A percentile compares a stretch with the other conserved stretches of the same genome.
Conservation (phyloP, 1,140 invertebrate genomes). For the Cepaea nemoralis region DNA sequence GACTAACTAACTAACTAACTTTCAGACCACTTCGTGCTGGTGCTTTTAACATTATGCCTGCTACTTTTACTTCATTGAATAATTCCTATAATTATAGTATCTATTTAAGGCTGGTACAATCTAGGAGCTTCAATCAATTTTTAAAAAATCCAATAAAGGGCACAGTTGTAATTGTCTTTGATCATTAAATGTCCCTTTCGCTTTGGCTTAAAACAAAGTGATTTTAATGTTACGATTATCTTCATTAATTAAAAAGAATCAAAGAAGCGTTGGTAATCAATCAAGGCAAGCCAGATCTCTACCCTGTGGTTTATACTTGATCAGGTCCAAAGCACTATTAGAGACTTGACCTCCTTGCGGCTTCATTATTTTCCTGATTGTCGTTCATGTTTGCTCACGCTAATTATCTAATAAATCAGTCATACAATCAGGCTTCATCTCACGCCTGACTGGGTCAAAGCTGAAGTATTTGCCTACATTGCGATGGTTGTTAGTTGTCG, state of each 20-base stretch:
- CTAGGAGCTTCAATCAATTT: too few relatives aligned
- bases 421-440: conserved; percentile 27
- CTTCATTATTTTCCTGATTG: not conserved
- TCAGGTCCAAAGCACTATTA: not conserved
- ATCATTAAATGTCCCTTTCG: not conserved
- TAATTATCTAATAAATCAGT: conserved; percentile 35
- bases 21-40: too few relatives aligned
- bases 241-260: conserved; percentile 19
- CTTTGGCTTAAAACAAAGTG: not conserved
- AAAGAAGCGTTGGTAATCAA: conserved; percentile 7
- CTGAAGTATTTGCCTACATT: too few relatives aligned
- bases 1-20: too few relatives aligned
- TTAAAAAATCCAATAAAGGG: too few relatives aligned
- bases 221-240: not conserved
- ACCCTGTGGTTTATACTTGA: not conserved
- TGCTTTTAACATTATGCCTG: too few relatives aligned
- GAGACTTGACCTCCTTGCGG: not conserved
- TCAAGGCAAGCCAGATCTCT: not conserved
- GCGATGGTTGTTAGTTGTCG: too few relatives aligned
- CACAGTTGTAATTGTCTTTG: too few relatives aligned
- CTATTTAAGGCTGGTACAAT: too few relatives aligned
- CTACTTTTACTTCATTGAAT: too few relatives aligned
- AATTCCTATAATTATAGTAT: too few relatives aligned
- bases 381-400: conserved; percentile 2
- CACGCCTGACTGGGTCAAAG: not conserved